Evolutionary conservation across 2,888 invertebrate species (phyloP).

Genomic region (Cosmopolites sordidus): DNA sequence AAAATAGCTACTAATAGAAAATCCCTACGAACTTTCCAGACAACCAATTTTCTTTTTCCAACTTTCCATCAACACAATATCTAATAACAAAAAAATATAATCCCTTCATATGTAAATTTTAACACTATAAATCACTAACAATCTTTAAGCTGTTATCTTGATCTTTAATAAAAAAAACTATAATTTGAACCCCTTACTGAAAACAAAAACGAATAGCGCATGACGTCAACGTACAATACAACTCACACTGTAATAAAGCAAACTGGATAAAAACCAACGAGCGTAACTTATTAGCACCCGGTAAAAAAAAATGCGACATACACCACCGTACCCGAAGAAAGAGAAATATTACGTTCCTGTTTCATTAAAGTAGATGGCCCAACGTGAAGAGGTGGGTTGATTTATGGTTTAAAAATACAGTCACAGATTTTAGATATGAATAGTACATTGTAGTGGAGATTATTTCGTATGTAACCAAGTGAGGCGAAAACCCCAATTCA

Average conservation of each 20-base stretch:
- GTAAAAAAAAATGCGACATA: neutral
- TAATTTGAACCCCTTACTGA: neutral
- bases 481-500: slow-evolving; percentile 23
- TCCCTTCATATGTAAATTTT: no score
- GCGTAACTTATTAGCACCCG: slow-evolving; percentile 1
- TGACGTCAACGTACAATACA: neutral
- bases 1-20: no score
- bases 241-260: neutral
- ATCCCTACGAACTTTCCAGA: no score
- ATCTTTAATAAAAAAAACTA: no score
- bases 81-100: no score
- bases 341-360: slow-evolving; percentile 1
- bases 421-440: slow-evolving; percentile 17
- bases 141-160: no score
- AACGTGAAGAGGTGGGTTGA: slow-evolving; percentile 11
- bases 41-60: no score
- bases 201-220: neutral
- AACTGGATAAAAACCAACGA: neutral
- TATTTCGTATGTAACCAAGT: slow-evolving; percentile 10
- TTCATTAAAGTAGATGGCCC: neutral
- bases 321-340: neutral
- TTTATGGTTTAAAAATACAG: slow-evolving; percentile 25
- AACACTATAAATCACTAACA: no score
- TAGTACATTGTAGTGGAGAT: slow-evolving; percentile 14
- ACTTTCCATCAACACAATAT: no score